Evolutionary conservation across 2,113 vertebrate species (phyloP).

Genomic region (Oplegnathus fasciatus): DNA sequence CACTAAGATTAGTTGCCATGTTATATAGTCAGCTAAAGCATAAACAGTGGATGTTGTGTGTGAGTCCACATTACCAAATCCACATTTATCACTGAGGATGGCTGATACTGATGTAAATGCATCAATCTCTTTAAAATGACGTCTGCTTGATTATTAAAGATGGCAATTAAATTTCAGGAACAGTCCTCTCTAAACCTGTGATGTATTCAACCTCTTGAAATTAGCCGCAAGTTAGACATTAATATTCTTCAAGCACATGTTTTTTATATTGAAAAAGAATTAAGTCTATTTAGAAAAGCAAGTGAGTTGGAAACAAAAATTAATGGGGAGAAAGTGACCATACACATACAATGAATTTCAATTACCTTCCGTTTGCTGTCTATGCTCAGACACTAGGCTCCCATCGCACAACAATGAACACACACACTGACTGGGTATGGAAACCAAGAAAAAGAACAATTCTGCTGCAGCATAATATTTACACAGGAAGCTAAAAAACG

Average conservation of each 20-base stretch:
- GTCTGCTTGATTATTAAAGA: constrained; percentile 64
- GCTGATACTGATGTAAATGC: constrained; percentile 52
- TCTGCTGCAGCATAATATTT: constrained; percentile 22
- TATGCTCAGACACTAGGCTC: constrained; percentile 33
- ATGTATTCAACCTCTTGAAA: constrained; percentile 74
- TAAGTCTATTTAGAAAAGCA: constrained; percentile 83
- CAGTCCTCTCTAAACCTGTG: constrained; percentile 60
- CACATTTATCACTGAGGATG: constrained; percentile 50
- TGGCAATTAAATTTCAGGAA: constrained; percentile 66
- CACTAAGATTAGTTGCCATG: constrained; percentile 10
- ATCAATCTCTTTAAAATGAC: constrained; percentile 55
- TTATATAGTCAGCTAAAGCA: constrained; percentile 13
- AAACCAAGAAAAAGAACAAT: constrained; percentile 33
- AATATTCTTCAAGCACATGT: constrained; percentile 79
- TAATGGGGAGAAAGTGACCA: constrained; percentile 83
- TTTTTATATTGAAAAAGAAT: constrained; percentile 78
- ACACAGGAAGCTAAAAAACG: constrained; percentile 20
- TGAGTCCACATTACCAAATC: constrained; percentile 13
- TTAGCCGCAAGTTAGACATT: constrained; percentile 74
- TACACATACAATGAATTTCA: constrained; percentile 81
- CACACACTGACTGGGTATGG: constrained; percentile 27
- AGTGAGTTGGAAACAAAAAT: constrained; percentile 83
- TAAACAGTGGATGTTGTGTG: constrained; percentile 12
- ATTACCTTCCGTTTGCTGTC: constrained; percentile 65
- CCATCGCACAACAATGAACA: constrained; percentile 1